Conservation (phyloP, 2,888 invertebrate genomes). For the Stomorhina lunata region DNA sequence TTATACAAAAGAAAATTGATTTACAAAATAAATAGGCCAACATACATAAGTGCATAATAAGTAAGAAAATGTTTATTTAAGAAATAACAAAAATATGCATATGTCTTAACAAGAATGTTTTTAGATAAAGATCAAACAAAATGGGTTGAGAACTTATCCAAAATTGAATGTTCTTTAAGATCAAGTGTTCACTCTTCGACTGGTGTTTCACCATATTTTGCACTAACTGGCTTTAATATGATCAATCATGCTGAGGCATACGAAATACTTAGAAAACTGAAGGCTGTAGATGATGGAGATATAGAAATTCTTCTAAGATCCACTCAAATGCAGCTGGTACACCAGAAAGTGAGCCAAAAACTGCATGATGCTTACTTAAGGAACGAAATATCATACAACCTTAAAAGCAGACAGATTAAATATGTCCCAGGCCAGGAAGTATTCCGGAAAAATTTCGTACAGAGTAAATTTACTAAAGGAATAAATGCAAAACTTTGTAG, state of each 20-base stretch:
- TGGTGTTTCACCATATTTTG: background rate
- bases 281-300: background rate
- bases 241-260: background rate
- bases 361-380: background rate
- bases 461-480: background rate
- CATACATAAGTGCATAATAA: too few relatives aligned
- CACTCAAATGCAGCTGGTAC: background rate
- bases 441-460: too few relatives aligned
- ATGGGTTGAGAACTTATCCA: constrained; percentile 4
- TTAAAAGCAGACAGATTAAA: background rate
- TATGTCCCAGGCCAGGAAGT: too few relatives aligned
- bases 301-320: background rate
- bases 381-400: background rate
- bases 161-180: background rate
- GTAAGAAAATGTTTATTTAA: too few relatives aligned
- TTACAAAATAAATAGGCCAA: too few relatives aligned
- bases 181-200: background rate
- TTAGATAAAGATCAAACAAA: background rate
- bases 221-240: background rate
- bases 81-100: too few relatives aligned
- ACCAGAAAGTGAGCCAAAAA: background rate
- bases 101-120: too few relatives aligned
- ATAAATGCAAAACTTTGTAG: constrained; percentile 15
- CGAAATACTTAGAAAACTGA: background rate
- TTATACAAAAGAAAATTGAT: too few relatives aligned